Evolutionary conservation across 2,797 vertebrate genomes (phyloP).

Genomic region (Echiichthys vipera): DNA sequence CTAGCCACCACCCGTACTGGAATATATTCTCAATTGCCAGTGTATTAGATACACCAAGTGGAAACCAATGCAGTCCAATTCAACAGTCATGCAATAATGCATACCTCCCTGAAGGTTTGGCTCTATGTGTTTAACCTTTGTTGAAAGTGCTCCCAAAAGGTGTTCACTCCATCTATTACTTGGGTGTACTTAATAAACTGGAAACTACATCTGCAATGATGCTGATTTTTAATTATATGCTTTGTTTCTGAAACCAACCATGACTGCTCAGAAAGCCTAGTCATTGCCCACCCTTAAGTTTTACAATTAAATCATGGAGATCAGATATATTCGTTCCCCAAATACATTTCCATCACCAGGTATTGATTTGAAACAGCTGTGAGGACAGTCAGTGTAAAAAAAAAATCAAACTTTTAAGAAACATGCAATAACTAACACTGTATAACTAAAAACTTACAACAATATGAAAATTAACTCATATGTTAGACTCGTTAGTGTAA

Average conservation of each 20-base stretch:
- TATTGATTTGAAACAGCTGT: neutral
- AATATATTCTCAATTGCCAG: neutral
- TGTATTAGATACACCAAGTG: neutral
- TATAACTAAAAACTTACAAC: neutral
- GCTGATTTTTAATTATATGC: neutral
- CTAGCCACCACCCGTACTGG: neutral
- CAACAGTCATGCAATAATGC: neutral
- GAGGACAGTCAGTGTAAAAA: slow-evolving; percentile 6
- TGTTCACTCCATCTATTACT: too few species aligned
- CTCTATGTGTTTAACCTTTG: neutral
- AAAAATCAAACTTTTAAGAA: neutral
- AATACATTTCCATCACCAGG: neutral
- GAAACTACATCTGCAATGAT: neutral
- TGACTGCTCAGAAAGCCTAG: too few species aligned
- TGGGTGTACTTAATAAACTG: neutral
- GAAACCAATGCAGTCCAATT: neutral
- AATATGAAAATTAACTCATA: neutral
- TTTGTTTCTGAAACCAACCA: neutral
- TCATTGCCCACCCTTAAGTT: neutral
- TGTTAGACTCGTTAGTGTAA: neutral
- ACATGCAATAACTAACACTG: slow-evolving; percentile 39
- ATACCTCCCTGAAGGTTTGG: neutral
- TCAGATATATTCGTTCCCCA: neutral
- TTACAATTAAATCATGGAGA: too few species aligned
- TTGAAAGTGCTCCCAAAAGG: neutral